Base-by-base conservation (phyloP, 2,797 vertebrate genomes). In the Tauraco hartlaubi region DNA sequence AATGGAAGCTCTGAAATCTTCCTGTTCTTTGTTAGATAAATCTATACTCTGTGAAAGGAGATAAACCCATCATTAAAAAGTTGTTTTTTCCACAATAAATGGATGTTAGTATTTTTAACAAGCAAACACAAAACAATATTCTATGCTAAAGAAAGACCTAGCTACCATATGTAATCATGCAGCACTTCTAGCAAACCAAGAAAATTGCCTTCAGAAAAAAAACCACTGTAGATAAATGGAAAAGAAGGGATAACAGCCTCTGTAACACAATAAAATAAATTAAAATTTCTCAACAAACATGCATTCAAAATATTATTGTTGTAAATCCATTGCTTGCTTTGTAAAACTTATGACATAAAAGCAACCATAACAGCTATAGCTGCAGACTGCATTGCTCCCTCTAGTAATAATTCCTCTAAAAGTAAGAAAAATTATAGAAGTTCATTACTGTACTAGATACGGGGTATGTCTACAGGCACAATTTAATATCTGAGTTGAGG, bases 31-130 rank as follows among this genome's bases (percentile, higher is more conserved):
- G 78, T 96, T 94, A 76, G 88, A 74, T 48, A 96, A 87, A 94
- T 97, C 95, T 92, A 93, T 80, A 69, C 25, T 80, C 98, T 98
- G 93, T 94, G 73, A 93, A 96, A 94, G 37, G 63, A 94, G 91
- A 96, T 81, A 79, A 96, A 96, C 54, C 19, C 59, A 66, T 93
- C 68, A 93, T 74, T 96, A 92, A 94, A 74, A 17, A 72, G 48
- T 37, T 74, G 67, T 85, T 77, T 92, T 90, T 77, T 68, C 68
- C 78, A 55, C 59, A 81, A 75, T 62, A 92, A 92, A 88, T 67
- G 62, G 39, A 37, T 92, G 88, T 79, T 87, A 75, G 37, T 87
- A 80, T 90, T 93, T 94, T 88, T 87, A 95, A 84, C 49, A 82
- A 92, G 64, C 80, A 92, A 94, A 90, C 56, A 92, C 66, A 94